Percentiles rank a stretch among this genome's conserved stretches.
Conservation (phyloP, 53 echinoderm and acorn worm genomes). For the Apostichopus leukothele region DNA sequence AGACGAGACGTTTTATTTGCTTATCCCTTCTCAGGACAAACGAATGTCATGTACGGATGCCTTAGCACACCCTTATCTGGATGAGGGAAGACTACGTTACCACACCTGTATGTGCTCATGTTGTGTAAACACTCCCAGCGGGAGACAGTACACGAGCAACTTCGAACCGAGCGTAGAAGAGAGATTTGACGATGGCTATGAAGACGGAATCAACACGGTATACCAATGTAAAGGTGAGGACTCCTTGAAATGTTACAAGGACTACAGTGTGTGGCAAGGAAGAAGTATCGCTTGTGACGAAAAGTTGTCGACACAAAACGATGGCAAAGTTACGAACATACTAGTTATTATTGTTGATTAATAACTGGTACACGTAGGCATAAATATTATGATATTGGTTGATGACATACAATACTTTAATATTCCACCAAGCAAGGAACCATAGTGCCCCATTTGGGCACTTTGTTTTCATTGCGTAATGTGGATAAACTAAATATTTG, state of each 20-base stretch:
- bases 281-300: no score
- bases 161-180: slow-evolving; percentile 89
- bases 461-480: no score
- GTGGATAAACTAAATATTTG: neutral
- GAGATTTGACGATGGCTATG: slow-evolving; percentile 85
- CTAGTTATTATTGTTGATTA: no score
- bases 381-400: no score
- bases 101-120: slow-evolving; percentile 99
- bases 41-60: slow-evolving; percentile 96
- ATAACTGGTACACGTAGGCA: no score
- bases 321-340: no score
- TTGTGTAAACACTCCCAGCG: slow-evolving; percentile 90
- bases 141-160: slow-evolving; percentile 94
- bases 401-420: no score
- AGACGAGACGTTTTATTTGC: neutral
- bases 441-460: no score
- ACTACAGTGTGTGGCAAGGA: no score
- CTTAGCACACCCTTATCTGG: slow-evolving; percentile 95
- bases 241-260: neutral
- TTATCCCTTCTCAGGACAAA: slow-evolving; percentile 70
- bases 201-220: slow-evolving; percentile 88
- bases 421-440: no score
- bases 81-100: slow-evolving; percentile 96
- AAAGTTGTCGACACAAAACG: no score
- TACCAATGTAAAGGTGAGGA: slow-evolving; percentile 96